Percentiles rank a stretch among this genome's conserved stretches.
Evolutionary conservation across 1,140 invertebrate species (phyloP).

Genomic region (Rhizoglyphus robini): DNA sequence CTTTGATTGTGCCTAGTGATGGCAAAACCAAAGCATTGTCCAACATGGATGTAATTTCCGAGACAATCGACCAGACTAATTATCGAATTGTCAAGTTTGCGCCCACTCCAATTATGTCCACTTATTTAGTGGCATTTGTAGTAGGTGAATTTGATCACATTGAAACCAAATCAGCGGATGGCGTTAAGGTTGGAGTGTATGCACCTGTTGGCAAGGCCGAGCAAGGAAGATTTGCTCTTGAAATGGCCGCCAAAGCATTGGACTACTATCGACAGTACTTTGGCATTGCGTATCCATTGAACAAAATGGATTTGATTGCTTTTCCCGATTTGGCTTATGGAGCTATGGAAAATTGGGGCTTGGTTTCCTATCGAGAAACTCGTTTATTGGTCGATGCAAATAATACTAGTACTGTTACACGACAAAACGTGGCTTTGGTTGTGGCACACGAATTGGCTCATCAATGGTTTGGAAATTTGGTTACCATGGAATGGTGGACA

Average conservation of each 20-base stretch:
- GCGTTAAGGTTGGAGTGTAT: slow-evolving; percentile 60
- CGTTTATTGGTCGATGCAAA: slow-evolving; percentile 54
- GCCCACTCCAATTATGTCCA: slow-evolving; percentile 85
- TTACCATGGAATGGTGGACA: slow-evolving; percentile 69
- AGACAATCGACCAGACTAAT: slow-evolving; percentile 32
- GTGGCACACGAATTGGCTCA: slow-evolving; percentile 71
- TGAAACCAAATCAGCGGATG: slow-evolving; percentile 65
- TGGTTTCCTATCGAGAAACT: slow-evolving; percentile 64
- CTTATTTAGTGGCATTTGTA: slow-evolving; percentile 79
- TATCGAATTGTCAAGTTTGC: slow-evolving; percentile 56
- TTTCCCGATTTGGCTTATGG: slow-evolving; percentile 59
- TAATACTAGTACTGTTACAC: slow-evolving; percentile 50
- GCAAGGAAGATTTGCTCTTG: slow-evolving; percentile 77
- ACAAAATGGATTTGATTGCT: slow-evolving; percentile 89
- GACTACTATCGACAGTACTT: slow-evolving; percentile 28
- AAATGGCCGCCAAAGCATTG: slow-evolving; percentile 34
- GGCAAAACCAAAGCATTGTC: slow-evolving; percentile 59
- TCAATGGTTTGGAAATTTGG: slow-evolving; percentile 58
- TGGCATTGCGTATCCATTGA: slow-evolving; percentile 74
- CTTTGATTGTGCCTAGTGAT: slow-evolving; percentile 54
- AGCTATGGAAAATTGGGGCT: slow-evolving; percentile 91
- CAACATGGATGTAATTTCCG: slow-evolving; percentile 56
- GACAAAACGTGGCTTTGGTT: slow-evolving; percentile 60
- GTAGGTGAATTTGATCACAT: slow-evolving; percentile 82
- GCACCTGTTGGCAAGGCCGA: slow-evolving; percentile 80